Conservation (phyloP, 1,140 invertebrate species). For the Trinorchestia longiramus region DNA sequence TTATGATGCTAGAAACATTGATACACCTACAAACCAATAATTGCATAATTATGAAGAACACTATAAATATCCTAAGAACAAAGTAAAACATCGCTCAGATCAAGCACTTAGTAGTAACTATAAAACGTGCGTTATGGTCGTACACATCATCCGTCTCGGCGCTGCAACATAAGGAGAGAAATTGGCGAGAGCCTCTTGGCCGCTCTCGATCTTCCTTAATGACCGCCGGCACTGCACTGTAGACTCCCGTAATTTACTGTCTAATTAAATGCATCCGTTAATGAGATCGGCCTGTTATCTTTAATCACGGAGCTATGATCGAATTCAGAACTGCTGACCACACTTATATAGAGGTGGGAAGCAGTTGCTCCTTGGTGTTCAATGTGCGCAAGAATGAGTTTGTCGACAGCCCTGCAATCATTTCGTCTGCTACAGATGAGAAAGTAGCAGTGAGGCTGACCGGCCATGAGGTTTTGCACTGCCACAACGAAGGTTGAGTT, state of each 20-base stretch:
- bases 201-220: constrained; percentile 6
- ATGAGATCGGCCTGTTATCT: neutral
- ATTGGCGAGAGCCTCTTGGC: neutral
- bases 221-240: neutral
- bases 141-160: neutral
- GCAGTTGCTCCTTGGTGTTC: neutral
- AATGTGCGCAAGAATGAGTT: neutral
- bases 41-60: neutral
- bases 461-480: too few relatives aligned
- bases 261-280: constrained; percentile 9
- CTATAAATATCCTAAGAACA: neutral
- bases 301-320: neutral
- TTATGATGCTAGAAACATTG: neutral
- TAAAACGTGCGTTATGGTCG: neutral
- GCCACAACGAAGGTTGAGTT: neutral
- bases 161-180: neutral
- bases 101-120: neutral
- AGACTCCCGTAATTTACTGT: neutral
- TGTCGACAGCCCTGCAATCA: neutral
- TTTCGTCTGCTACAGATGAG: neutral
- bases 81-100: neutral
- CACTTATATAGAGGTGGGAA: neutral
- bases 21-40: neutral
- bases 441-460: neutral
- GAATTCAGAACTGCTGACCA: neutral